Percentiles rank a stretch among this genome's conserved stretches.
These are phyloP conservation scores for Scyliorhinus canicula DNA, from an alignment of 2,797 vertebrate genomes.

Conservation along the genomic window DNA sequence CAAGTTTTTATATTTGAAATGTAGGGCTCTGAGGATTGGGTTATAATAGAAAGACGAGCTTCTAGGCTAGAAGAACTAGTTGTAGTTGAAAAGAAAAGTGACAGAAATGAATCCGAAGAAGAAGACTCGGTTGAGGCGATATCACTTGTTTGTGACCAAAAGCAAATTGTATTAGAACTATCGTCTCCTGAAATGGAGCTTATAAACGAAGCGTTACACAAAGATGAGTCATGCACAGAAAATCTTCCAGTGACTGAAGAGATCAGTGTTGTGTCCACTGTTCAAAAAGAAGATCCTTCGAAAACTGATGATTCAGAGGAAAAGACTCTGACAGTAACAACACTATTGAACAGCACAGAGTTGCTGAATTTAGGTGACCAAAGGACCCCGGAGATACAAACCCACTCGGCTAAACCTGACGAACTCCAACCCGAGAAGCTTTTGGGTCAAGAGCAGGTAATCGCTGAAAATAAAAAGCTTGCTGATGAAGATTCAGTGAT, in stretches of 20 bases:
- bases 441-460: neutral
- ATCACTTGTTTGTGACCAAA: conserved; percentile 31
- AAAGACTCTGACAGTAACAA: neutral
- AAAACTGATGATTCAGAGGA: neutral
- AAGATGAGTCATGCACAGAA: neutral
- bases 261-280: neutral
- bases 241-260: neutral
- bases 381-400: neutral
- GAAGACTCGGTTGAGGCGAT: conserved; percentile 49
- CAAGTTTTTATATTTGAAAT: conserved; percentile 73
- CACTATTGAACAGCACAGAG: neutral
- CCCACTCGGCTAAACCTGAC: neutral
- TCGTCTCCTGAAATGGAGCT: conserved; percentile 28
- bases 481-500: neutral
- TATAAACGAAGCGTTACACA: neutral
- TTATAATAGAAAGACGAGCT: conserved; percentile 94
- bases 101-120: conserved; percentile 41
- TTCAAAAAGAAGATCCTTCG: neutral
- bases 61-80: conserved; percentile 61
- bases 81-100: conserved; percentile 58
- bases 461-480: neutral
- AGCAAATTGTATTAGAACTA: conserved; percentile 30
- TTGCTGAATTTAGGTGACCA: neutral
- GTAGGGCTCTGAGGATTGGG: conserved; percentile 98
- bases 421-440: neutral